phyloP scores from a whole-genome alignment of 1,140 invertebrate genomes.

The Drosophila saltans region DNA sequence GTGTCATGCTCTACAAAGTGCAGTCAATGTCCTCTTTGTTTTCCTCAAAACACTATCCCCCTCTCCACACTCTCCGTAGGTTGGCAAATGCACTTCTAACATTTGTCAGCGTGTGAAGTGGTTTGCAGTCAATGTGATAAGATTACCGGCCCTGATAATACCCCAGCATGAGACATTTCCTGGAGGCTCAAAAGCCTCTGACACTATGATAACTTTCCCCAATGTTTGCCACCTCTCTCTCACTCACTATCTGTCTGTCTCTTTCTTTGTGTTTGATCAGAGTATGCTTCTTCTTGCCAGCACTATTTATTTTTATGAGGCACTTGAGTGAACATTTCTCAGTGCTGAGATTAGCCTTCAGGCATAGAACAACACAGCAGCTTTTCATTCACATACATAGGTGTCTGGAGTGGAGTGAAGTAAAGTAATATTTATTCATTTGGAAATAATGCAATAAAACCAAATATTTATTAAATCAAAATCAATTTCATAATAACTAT shows the following conservation, averaged over 20 bases:
- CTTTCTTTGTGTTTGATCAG: too few species aligned
- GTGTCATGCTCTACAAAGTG: conserved; percentile 56
- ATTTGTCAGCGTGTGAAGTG: conserved; percentile 24
- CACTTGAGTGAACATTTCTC: conserved; percentile 19
- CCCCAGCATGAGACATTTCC: conserved; percentile 22
- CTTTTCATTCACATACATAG: conserved; percentile 12
- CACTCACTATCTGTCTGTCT: not conserved
- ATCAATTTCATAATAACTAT: conserved; percentile 3
- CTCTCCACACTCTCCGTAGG: not conserved
- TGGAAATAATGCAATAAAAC: conserved; percentile 12
- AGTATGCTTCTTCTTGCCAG: not conserved
- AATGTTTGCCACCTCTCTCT: not conserved
- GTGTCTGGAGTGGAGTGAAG: not conserved
- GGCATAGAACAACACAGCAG: conserved; percentile 3
- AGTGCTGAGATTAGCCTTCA: conserved; percentile 14
- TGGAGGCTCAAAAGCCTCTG: conserved; percentile 17
- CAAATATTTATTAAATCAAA: conserved; percentile 10
- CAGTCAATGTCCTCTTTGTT: conserved; percentile 79
- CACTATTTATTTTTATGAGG: conserved; percentile 22
- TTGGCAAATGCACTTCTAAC: conserved; percentile 20
- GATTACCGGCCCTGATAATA: conserved; percentile 18
- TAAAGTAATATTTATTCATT: conserved; percentile 2
- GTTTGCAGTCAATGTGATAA: conserved; percentile 24
- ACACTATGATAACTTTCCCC: conserved; percentile 1
- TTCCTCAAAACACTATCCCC: conserved; percentile 32